A percentile compares a stretch with the other conserved stretches of the same genome.
Evolutionary conservation across 2,797 vertebrate genomes (phyloP).

Genomic region (Champsocephalus esox): DNA sequence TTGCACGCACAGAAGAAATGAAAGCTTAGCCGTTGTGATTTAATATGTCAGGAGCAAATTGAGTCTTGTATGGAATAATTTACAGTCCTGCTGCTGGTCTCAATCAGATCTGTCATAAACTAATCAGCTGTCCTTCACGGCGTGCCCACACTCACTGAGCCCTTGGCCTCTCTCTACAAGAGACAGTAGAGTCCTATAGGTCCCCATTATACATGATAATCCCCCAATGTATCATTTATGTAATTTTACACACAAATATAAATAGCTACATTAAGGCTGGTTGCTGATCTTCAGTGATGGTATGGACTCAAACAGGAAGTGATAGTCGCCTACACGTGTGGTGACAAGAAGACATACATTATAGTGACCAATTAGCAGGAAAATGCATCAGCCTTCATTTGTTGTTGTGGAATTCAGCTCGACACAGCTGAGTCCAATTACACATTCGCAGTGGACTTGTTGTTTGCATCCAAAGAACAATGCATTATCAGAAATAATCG

Average conservation of each 20-base stretch:
- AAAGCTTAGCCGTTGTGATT: slow-evolving; percentile 72
- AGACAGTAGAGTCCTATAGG: not conserved
- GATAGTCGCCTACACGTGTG: not conserved
- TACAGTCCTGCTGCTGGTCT: slow-evolving; percentile 63
- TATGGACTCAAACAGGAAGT: slow-evolving; percentile 18
- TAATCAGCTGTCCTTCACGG: slow-evolving; percentile 40
- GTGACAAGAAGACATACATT: slow-evolving; percentile 27
- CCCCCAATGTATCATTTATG: slow-evolving; percentile 6
- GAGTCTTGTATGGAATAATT: slow-evolving; percentile 73
- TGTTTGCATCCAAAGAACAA: slow-evolving; percentile 58
- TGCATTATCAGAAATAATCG: slow-evolving; percentile 64
- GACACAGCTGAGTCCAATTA: slow-evolving; percentile 44
- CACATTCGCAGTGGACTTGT: slow-evolving; percentile 34
- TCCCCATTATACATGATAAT: not conserved
- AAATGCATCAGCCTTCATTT: slow-evolving; percentile 33
- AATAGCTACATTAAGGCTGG: slow-evolving; percentile 7
- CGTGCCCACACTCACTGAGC: slow-evolving; percentile 14
- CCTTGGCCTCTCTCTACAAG: slow-evolving; percentile 11
- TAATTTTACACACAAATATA: slow-evolving; percentile 1
- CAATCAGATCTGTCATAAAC: slow-evolving; percentile 68
- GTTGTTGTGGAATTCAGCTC: slow-evolving; percentile 42
- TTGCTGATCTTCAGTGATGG: slow-evolving; percentile 8
- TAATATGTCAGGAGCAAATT: slow-evolving; percentile 79
- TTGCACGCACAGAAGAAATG: slow-evolving; percentile 50
- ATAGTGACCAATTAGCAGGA: slow-evolving; percentile 30